Base-by-base conservation (phyloP, 1,140 invertebrate genomes). In the Lucilia sericata region DNA sequence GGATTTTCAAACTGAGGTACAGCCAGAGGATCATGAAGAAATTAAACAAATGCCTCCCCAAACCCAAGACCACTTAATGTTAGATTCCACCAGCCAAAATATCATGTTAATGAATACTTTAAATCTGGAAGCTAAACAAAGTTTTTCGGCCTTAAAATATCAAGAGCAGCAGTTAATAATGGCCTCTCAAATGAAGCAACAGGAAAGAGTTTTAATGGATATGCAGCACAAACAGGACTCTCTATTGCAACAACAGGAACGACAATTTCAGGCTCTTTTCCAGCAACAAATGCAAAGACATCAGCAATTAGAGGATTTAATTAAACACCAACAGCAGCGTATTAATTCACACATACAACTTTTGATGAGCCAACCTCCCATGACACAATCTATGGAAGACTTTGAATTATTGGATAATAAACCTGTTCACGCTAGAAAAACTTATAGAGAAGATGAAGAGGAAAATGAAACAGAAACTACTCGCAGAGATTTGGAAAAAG, bases 261-360 rank as follows among this genome's bases (percentile, higher is more conserved):
- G 86, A 9, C 92, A 91, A 81, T 93, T 93, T 74, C 91, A 92
- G 84, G 80, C 86, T 2, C 85, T 93, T 2, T 83, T 93, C 5
- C 91, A 92, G 83, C 89, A 91, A 78, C 92, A 93, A 76, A 86
- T 92, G 70, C 87, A 92, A 75, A 91, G 92, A 74, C 92, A 93
- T 84, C 91, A 91, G 80, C 88, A 91, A 83, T 89, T 93, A 85
- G 92, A 93, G 86, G 90, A 91, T 78, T 91, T 92, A 80, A 92
- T 93, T 83, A 88, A 91, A 60, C 83, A 88, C 12, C 92, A 93
- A 86, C 92, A 93, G 85, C 91, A 92, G 84, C 88, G 92, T 5
- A 92, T 93, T 13, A 93, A 92, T 86, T 90, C 91, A 86, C 92
- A 93, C 80, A 91, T 93, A 13, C 91, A 93, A 82, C 85, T 92